Evolutionary conservation across 2,888 invertebrate genomes (phyloP).

Genomic region (Creontiades dilutus): DNA sequence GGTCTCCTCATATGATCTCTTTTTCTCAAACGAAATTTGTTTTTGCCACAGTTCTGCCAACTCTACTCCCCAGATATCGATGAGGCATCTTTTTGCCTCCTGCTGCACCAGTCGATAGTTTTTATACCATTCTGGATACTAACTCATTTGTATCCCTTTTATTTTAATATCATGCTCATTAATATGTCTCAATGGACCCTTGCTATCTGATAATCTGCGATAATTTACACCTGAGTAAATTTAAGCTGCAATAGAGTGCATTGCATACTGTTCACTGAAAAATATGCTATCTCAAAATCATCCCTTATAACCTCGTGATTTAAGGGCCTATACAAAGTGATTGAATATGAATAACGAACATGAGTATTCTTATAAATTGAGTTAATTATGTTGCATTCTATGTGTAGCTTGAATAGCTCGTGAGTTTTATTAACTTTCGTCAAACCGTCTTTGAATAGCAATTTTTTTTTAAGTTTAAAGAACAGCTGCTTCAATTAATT

Average conservation of each 20-base stretch:
- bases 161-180: background rate
- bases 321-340: background rate
- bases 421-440: background rate
- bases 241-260: background rate
- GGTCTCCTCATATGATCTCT: background rate
- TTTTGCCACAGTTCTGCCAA: background rate
- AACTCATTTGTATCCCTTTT: background rate
- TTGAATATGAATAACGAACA: background rate
- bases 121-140: no score
- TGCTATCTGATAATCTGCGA: background rate
- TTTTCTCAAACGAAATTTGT: background rate
- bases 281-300: background rate
- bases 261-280: background rate
- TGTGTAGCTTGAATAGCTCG: slow-evolving; percentile 1
- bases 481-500: background rate
- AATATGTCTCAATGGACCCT: background rate
- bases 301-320: background rate
- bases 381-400: background rate
- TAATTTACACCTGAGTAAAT: background rate
- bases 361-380: background rate
- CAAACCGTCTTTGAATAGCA: background rate
- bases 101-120: background rate
- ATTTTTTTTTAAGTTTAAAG: background rate
- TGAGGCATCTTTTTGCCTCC: background rate
- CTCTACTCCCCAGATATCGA: background rate